Evolutionary conservation across 2,888 invertebrate species (phyloP).

Genomic region (Drosophila nr. perissopoda): DNA sequence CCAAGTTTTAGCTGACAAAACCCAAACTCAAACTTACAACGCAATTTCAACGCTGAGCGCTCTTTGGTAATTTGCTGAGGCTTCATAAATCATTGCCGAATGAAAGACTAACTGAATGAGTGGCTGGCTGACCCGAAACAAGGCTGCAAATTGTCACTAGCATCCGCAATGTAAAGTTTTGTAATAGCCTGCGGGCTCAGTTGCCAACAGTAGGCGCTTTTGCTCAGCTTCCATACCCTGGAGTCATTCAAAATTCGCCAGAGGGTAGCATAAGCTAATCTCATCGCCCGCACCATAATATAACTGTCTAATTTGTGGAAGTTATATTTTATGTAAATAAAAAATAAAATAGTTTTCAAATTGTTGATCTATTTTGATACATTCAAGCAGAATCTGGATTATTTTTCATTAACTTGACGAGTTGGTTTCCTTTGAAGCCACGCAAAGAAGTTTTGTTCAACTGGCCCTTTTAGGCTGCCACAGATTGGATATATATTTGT

Average conservation of each 20-base stretch:
- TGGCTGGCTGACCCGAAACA: constrained; percentile 35
- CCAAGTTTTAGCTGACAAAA: constrained; percentile 28
- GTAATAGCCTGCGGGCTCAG: constrained; percentile 37
- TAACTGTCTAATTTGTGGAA: not conserved
- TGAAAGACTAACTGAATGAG: constrained; percentile 31
- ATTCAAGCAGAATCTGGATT: not conserved
- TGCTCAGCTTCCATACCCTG: constrained; percentile 23
- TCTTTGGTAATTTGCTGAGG: constrained; percentile 4
- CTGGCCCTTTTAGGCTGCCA: no score
- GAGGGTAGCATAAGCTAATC: not conserved
- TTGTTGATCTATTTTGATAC: no score
- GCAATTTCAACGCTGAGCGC: constrained; percentile 37
- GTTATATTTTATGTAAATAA: not conserved
- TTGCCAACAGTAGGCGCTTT: constrained; percentile 11
- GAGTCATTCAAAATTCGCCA: not conserved
- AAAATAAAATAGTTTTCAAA: no score
- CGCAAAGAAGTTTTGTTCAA: not conserved
- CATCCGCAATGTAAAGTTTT: constrained; percentile 34
- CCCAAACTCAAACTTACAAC: constrained; percentile 24
- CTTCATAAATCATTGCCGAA: constrained; percentile 66
- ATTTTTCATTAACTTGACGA: not conserved
- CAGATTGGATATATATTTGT: not conserved
- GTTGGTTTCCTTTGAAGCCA: not conserved
- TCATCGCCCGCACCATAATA: not conserved
- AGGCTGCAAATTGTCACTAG: constrained; percentile 51